A percentile compares a stretch with the other conserved stretches of the same genome.
phyloP scores from a whole-genome alignment of 1,140 invertebrate genomes.

The Temnothorax curvispinosus region DNA sequence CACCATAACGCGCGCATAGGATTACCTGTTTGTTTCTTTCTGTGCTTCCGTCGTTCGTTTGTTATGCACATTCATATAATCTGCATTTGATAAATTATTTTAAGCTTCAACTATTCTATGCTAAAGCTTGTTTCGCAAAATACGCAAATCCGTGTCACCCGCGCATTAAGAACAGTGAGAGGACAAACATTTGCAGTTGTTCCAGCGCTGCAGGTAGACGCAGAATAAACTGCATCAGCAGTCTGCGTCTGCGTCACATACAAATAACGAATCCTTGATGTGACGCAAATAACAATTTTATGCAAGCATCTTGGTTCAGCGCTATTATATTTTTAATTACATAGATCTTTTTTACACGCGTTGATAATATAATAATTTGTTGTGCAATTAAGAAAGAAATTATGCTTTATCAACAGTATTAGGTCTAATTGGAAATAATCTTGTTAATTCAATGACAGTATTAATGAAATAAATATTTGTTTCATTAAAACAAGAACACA shows the following conservation, averaged over 20 bases:
- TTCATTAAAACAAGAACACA: not conserved
- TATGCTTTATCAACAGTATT: not conserved
- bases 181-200: constrained; percentile 50
- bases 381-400: not conserved
- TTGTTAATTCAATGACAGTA: not conserved
- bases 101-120: constrained; percentile 21
- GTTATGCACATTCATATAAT: constrained; percentile 24
- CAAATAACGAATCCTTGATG: not conserved
- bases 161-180: constrained; percentile 44
- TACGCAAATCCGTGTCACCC: constrained; percentile 35
- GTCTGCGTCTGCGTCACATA: not conserved
- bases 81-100: constrained; percentile 55
- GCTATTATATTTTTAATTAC: not conserved
- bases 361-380: not conserved
- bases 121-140: constrained; percentile 39
- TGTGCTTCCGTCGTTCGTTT: constrained; percentile 16
- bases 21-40: constrained; percentile 59
- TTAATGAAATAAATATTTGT: not conserved
- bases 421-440: not conserved
- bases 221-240: constrained; percentile 25
- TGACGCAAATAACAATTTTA: constrained; percentile 15
- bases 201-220: constrained; percentile 28
- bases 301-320: not conserved
- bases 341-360: not conserved
- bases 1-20: constrained; percentile 29